Evolutionary conservation across 2,888 invertebrate species (phyloP).

Genomic region (Deilephila elpenor): DNA sequence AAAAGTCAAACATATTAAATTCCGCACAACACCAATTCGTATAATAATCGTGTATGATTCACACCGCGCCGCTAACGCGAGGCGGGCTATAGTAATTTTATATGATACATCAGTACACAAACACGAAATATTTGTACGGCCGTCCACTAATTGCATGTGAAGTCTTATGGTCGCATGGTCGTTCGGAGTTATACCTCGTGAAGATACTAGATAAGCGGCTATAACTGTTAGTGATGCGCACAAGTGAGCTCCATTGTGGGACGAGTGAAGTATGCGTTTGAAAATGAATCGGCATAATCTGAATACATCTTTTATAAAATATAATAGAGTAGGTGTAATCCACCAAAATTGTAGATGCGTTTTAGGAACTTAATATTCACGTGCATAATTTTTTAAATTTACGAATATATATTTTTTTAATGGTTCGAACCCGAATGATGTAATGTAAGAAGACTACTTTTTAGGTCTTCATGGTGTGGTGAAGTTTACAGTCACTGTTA

Average conservation of each 20-base stretch:
- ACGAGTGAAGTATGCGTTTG: not conserved
- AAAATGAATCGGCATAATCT: not conserved
- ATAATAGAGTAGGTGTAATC: too few relatives aligned
- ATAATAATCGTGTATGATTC: not conserved
- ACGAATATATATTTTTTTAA: too few relatives aligned
- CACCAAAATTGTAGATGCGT: too few relatives aligned
- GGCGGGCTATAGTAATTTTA: slow-evolving; percentile 8
- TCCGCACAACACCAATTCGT: slow-evolving; percentile 8
- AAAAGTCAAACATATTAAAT: not conserved
- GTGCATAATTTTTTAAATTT: too few relatives aligned
- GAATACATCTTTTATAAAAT: too few relatives aligned
- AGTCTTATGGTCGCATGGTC: slow-evolving; percentile 41
- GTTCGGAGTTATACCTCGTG: slow-evolving; percentile 42
- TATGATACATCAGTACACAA: slow-evolving; percentile 27
- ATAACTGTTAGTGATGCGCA: slow-evolving; percentile 30
- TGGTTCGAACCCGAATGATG: too few relatives aligned
- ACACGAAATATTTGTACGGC: slow-evolving; percentile 46
- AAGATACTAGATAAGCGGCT: slow-evolving; percentile 53
- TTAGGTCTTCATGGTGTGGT: too few relatives aligned
- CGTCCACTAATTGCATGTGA: slow-evolving; percentile 49
- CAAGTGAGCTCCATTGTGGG: not conserved
- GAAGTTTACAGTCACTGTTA: too few relatives aligned
- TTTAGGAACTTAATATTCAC: too few relatives aligned
- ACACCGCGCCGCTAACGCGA: slow-evolving; percentile 10
- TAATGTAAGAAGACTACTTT: too few relatives aligned